Evolutionary conservation across 2,888 invertebrate species (phyloP).

Genomic region (Melanophora roralis): DNA sequence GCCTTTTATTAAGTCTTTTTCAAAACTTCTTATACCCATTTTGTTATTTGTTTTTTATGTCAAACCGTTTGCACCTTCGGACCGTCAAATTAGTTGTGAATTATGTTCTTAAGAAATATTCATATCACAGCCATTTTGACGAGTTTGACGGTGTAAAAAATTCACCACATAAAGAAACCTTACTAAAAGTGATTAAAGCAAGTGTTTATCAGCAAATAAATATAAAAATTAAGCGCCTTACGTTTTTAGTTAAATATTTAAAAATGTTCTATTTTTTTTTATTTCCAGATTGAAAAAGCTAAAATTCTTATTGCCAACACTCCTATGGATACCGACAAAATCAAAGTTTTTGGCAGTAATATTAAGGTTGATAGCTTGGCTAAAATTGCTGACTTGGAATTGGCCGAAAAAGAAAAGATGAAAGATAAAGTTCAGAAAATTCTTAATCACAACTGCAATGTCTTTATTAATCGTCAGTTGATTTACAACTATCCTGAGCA

Average conservation of each 20-base stretch:
- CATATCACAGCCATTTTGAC: constrained; percentile 78
- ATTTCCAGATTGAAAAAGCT: constrained; percentile 87
- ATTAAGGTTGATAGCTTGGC: constrained; percentile 95
- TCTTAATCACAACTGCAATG: constrained; percentile 94
- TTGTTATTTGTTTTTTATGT: too few species aligned
- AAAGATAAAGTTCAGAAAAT: constrained; percentile 99
- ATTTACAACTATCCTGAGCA: constrained; percentile 99
- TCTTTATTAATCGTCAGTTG: constrained; percentile 98
- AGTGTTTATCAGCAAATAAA: not conserved
- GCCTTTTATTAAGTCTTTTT: not conserved
- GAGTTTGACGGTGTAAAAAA: constrained; percentile 71
- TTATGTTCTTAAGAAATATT: constrained; percentile 69
- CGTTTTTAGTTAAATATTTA: too few species aligned
- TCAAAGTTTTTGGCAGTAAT: constrained; percentile 98
- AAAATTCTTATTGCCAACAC: constrained; percentile 99
- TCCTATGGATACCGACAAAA: constrained; percentile 99
- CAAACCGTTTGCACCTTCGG: constrained; percentile 64
- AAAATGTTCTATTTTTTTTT: not conserved
- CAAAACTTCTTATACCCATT: not conserved
- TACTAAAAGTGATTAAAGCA: not conserved
- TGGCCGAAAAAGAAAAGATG: constrained; percentile 99
- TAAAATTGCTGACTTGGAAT: constrained; percentile 97
- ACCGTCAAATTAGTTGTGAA: constrained; percentile 78
- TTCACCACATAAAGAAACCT: constrained; percentile 31
- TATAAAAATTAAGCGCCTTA: too few species aligned